These are phyloP conservation scores for Tetrao urogallus DNA, from an alignment of 2,113 vertebrate species.

Conservation along the genomic window DNA sequence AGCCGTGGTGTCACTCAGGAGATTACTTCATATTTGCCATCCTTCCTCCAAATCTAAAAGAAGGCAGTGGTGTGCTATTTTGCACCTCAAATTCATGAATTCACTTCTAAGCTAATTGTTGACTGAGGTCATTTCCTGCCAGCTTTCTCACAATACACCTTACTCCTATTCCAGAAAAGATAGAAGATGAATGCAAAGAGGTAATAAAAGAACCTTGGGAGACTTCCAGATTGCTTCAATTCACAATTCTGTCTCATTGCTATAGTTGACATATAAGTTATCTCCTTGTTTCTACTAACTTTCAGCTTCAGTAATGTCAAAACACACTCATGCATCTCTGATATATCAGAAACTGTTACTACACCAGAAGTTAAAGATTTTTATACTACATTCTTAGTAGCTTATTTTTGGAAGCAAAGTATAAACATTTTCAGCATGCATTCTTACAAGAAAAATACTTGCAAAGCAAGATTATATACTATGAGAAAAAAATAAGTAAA, in stretches of 20 bases:
- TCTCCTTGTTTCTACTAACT: neutral
- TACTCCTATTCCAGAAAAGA: neutral
- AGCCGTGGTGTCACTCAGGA: neutral
- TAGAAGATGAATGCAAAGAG: neutral
- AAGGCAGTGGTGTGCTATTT: neutral
- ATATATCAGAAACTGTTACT: neutral
- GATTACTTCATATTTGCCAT: neutral
- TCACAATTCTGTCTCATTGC: neutral
- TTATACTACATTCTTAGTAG: neutral
- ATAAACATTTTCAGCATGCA: slow-evolving; percentile 5
- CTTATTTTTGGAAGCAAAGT: neutral
- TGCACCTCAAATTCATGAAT: neutral
- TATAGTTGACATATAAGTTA: neutral
- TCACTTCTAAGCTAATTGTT: neutral
- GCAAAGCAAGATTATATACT: slow-evolving; percentile 36
- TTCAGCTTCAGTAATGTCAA: neutral
- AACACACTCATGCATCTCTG: neutral
- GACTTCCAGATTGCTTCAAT: neutral
- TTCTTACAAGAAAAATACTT: slow-evolving; percentile 8
- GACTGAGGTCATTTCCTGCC: neutral
- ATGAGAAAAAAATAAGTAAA: neutral
- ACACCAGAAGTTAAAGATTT: neutral
- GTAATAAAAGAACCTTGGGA: neutral
- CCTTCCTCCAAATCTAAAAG: neutral
- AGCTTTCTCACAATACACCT: neutral